These are phyloP conservation scores for Marmota monax DNA, from an alignment of 2,113 vertebrate genomes.

Conservation along the genomic window DNA sequence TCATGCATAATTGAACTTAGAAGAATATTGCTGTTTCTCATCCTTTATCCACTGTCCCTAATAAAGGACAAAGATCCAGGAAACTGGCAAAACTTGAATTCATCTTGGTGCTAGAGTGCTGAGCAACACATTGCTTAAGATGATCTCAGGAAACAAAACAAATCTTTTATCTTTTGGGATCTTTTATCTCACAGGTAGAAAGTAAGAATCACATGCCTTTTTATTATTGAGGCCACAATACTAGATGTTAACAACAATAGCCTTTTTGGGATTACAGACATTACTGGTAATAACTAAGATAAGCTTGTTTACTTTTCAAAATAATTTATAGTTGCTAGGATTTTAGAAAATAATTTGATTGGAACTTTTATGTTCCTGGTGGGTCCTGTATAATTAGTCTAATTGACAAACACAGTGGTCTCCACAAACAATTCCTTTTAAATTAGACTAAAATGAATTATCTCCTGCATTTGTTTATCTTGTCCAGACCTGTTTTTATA, in stretches of 20 bases:
- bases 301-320: not conserved
- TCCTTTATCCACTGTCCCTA: not conserved
- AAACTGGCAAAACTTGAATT: not conserved
- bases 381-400: no score
- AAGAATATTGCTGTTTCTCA: not conserved
- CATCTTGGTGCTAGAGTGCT: not conserved
- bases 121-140: not conserved
- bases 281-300: not conserved
- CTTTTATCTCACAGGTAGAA: not conserved
- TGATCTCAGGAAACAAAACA: not conserved
- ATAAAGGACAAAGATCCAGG: not conserved
- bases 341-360: not conserved
- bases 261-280: not conserved
- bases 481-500: not conserved
- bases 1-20: no score
- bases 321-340: not conserved
- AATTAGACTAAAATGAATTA: not conserved
- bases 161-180: not conserved
- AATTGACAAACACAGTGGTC: not conserved
- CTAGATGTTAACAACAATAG: not conserved
- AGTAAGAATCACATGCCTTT: not conserved
- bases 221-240: not conserved
- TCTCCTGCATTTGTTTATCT: not conserved
- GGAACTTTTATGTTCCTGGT: not conserved
- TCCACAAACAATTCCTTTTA: not conserved